These are phyloP conservation scores for Aplocera efformata DNA, from an alignment of 2,888 invertebrate genomes.

Conservation along the genomic window DNA sequence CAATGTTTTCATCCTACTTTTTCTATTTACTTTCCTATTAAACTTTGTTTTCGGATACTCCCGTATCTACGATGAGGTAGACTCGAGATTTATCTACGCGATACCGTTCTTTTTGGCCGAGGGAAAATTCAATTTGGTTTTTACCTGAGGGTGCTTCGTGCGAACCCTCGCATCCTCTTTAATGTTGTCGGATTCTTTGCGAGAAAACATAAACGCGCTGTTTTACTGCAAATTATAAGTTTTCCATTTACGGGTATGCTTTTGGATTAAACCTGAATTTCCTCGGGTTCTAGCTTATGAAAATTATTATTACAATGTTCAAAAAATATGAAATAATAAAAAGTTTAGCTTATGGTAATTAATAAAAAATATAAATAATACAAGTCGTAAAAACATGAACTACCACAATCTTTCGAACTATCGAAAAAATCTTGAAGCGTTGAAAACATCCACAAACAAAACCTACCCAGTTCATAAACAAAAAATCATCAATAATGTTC, in stretches of 20 bases:
- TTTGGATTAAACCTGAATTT: slow-evolving; percentile 7
- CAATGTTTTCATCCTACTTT: slow-evolving; percentile 63
- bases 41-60: slow-evolving; percentile 60
- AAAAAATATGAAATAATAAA: too few relatives aligned
- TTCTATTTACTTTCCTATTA: slow-evolving; percentile 76
- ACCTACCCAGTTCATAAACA: too few relatives aligned
- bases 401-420: too few relatives aligned
- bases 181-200: slow-evolving; percentile 58
- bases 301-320: too few relatives aligned
- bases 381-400: too few relatives aligned
- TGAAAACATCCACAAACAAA: too few relatives aligned
- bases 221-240: slow-evolving; percentile 52
- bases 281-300: too few relatives aligned
- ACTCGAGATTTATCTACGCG: slow-evolving; percentile 74
- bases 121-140: slow-evolving; percentile 77
- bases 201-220: slow-evolving; percentile 52
- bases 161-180: slow-evolving; percentile 62
- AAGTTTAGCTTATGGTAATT: too few relatives aligned
- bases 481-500: too few relatives aligned
- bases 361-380: too few relatives aligned
- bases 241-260: slow-evolving; percentile 13
- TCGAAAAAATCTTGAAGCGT: too few relatives aligned
- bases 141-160: slow-evolving; percentile 69
- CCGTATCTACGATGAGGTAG: slow-evolving; percentile 62
- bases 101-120: slow-evolving; percentile 71